These are phyloP conservation scores for Dinoponera quadriceps DNA, from an alignment of 1,140 invertebrate genomes.

Conservation along the genomic window DNA sequence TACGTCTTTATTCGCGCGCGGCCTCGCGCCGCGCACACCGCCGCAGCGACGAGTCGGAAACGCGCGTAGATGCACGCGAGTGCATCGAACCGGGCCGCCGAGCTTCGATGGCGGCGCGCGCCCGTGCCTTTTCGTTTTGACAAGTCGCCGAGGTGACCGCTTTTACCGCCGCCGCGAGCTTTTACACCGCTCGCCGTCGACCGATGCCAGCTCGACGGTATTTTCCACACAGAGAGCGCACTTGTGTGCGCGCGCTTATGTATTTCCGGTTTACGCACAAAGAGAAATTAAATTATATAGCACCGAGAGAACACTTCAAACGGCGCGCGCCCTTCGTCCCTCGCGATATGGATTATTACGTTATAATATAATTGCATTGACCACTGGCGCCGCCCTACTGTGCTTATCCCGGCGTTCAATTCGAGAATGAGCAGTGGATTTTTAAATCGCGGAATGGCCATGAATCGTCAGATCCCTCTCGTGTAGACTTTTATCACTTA, in stretches of 20 bases:
- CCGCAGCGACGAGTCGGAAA: background rate
- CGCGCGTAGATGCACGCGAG: conserved; percentile 35
- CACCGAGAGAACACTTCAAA: background rate
- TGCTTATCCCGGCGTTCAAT: too few species aligned
- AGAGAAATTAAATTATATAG: conserved; percentile 24
- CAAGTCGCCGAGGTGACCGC: conserved; percentile 4
- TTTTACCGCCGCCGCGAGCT: conserved; percentile 30
- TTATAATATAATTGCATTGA: background rate
- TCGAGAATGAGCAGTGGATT: too few species aligned
- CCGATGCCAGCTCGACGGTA: background rate
- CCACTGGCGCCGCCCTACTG: background rate
- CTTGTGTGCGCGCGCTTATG: background rate
- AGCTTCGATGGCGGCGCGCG: conserved; percentile 39
- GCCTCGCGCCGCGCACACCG: background rate
- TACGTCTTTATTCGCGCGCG: conserved; percentile 50
- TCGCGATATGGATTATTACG: background rate
- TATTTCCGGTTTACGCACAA: conserved; percentile 27
- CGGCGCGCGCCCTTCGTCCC: background rate
- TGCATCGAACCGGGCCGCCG: conserved; percentile 47
- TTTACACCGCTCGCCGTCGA: conserved; percentile 7
- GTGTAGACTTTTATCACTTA: too few species aligned
- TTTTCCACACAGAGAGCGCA: background rate
- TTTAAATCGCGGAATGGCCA: too few species aligned
- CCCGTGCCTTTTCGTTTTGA: conserved; percentile 42
- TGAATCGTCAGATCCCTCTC: too few species aligned